Evolutionary conservation across 2,113 vertebrate species (phyloP), one percentile per base, ranked within the genome.

Genomic region (Carassius carassius): DNA sequence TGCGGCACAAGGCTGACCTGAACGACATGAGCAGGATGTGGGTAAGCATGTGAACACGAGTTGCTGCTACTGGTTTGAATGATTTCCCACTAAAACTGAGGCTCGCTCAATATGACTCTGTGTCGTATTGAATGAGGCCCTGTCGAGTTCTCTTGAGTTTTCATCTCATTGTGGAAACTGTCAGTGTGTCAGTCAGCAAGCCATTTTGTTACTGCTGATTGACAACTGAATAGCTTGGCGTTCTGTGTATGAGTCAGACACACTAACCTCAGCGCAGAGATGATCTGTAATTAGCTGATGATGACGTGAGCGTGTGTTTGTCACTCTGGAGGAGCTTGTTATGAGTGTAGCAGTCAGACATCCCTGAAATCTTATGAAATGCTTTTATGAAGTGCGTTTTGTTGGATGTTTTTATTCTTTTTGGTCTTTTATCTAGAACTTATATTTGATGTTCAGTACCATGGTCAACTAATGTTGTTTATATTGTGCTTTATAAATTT

Each of bases 11-110:
- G 89, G 96, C 94, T 0, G 97, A 99, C 88, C 85, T 99, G 85
- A 97, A 93, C 0, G 98, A 99, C 92, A 99, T 99, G 97, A 97
- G 98, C 95, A 96, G 98, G 92, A 99, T 99, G 98, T 99, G 98
- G 98, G 98, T 99, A 93, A 96, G 96, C 51, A 49, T 29, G 0
- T 65, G 13, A 44, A 56, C 32, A 67, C 41, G 58, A 4, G 49
- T 72, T 41, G 6, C 21, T 3, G n/a, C n/a, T 47, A 60, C 21
- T 9, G 60, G 35, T 63, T 29, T 62, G 12, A 79, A 79, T 41
- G 58, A 63, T 63, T 79, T 47, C 35, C 12, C 37, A 12, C n/a
- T 63, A 21, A 65, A 78, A 23, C n/a, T 9, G 35, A 29, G 60
- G 35, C 35, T 16, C 13, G 58, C 56, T 65, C 78, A 37, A 60